A percentile compares a stretch with the other conserved stretches of the same genome.
phyloP scores from a whole-genome alignment of 2,113 vertebrate species.

The Vireo altiloquus region DNA sequence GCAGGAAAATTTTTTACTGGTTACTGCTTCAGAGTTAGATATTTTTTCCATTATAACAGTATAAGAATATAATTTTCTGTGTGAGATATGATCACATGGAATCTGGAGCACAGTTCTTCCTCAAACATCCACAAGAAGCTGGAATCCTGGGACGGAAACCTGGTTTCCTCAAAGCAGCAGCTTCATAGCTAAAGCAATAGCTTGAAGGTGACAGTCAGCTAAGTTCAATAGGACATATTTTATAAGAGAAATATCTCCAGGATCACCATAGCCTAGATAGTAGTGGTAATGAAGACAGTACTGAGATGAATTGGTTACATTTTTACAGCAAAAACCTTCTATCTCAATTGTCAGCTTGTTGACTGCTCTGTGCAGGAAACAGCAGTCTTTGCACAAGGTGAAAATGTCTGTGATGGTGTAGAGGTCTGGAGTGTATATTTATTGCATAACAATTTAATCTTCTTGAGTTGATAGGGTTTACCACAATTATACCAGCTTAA shows the following conservation, averaged over 20 bases:
- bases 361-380: background rate
- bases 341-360: background rate
- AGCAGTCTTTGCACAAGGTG: background rate
- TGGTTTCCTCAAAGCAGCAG: background rate
- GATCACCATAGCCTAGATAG: background rate
- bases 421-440: background rate
- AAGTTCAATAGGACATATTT: background rate
- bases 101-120: background rate
- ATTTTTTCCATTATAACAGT: background rate
- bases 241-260: background rate
- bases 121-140: background rate
- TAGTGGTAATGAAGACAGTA: background rate
- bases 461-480: background rate
- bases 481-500: background rate
- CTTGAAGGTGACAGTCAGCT: background rate
- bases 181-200: background rate
- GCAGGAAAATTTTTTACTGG: background rate
- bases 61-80: background rate
- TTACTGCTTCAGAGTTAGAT: background rate
- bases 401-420: background rate
- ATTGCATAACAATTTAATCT: conserved; percentile 2
- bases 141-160: background rate
- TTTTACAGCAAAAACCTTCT: background rate
- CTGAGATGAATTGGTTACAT: background rate
- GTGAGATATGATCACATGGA: rapidly evolving